Evolutionary conservation across 2,113 vertebrate genomes (phyloP), one percentile per base, ranked within the genome.

Genomic region (Pyrgilauda ruficollis): DNA sequence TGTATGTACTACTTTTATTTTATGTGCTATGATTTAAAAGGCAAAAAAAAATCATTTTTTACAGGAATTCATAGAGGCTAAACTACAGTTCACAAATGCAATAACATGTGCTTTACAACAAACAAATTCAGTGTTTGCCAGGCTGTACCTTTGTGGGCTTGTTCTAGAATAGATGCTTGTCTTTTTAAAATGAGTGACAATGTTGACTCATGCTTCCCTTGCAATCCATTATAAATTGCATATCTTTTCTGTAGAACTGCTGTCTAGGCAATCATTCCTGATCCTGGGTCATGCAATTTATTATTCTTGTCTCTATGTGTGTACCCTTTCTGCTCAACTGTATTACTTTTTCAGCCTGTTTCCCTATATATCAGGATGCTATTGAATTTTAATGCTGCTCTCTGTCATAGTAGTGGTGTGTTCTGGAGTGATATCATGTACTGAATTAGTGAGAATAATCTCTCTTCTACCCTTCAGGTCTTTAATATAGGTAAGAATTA

Each of bases 171-270:
- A 82, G 44, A 22, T 56, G 17, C 39, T 85, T 80, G 21, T 30
- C 17, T 74, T 84, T 89, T 67, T 89, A 43, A 31, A 89, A 22
- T 1, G 28, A 92, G 17, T 80, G 68, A 74, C 58, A 84, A 55
- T 3, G 24, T 78, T 67, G 55, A 31, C 44, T 88, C 55, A 11
- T 62, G 28, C 84, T 95, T 66, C 46, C 64, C 66, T 66, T 88
- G 82, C 90, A 94, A 94, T 85, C 88, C 70, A 58, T 88, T 80
- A 93, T 46, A 76, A 96, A 93, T 15, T 83, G 53, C 63, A 9
- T 84, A 79, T 53, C 23, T 92, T 88, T 88, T 26, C 63, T 6
- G 15, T 22, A 66, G 59, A 88, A 84, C 55, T 90, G 63, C 59
- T 86, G 72, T 46, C 75, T 86, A 62, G 79, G 67, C 63, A 86